Percentiles rank a stretch among this genome's conserved stretches.
Evolutionary conservation across 2,113 vertebrate genomes (phyloP).

Genomic region (Coturnix japonica): DNA sequence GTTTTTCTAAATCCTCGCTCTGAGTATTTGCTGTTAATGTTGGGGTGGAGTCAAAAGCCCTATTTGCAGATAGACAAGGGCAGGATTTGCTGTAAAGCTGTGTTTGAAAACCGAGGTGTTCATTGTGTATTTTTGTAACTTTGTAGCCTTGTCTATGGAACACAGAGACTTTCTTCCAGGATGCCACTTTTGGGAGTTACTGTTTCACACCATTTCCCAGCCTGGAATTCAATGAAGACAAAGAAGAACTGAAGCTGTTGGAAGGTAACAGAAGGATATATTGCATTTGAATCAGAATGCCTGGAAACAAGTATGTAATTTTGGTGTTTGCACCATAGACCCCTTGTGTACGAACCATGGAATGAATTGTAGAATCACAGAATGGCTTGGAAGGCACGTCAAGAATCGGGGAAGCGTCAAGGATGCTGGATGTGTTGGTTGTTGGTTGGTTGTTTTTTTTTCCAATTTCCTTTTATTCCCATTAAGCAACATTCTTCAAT

Average conservation of each 20-base stretch:
- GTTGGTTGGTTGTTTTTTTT: too few relatives aligned
- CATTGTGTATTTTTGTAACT: neutral
- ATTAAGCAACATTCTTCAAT: neutral
- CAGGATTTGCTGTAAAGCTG: neutral
- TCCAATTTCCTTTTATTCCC: neutral
- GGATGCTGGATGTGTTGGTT: too few relatives aligned
- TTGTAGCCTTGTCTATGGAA: neutral
- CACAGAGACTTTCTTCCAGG: conserved; percentile 52
- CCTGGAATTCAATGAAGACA: conserved; percentile 67
- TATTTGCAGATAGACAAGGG: neutral
- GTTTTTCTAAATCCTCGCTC: neutral
- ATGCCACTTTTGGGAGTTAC: conserved; percentile 49
- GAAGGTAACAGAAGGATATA: conserved; percentile 51
- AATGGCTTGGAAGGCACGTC: too few relatives aligned
- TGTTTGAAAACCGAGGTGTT: accelerated
- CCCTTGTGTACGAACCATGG: neutral
- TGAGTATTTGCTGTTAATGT: neutral
- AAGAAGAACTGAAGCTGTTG: too few relatives aligned
- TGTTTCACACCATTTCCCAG: conserved; percentile 64
- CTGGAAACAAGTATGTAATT: neutral
- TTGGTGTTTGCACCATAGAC: neutral
- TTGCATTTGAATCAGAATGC: neutral
- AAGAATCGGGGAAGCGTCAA: too few relatives aligned
- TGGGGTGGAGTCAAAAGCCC: too few relatives aligned
- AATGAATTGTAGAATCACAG: too few relatives aligned